Conservation (phyloP, 2,888 invertebrate genomes). For the Liopterus haemorrhoidalis region DNA sequence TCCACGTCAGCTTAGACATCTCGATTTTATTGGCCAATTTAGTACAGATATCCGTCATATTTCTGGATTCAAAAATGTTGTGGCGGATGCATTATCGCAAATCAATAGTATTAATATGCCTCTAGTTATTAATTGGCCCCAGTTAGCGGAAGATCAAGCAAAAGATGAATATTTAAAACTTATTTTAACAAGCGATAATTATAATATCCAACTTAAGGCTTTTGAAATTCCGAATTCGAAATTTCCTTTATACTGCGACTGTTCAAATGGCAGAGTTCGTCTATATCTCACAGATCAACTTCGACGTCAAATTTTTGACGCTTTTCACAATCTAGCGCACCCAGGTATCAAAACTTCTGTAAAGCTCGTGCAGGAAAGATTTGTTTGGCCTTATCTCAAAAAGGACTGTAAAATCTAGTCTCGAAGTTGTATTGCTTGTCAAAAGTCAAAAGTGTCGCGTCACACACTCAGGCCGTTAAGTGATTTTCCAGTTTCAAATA, state of each 20-base stretch:
- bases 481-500: slow-evolving; percentile 25
- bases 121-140: no score
- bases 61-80: slow-evolving; percentile 36
- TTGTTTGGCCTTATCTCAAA: slow-evolving; percentile 31
- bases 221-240: no score
- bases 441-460: slow-evolving; percentile 27
- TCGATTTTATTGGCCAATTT: slow-evolving; percentile 40
- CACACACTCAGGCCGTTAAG: slow-evolving; percentile 23
- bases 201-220: no score
- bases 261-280: no score
- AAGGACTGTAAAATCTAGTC: slow-evolving; percentile 27
- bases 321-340: slow-evolving; percentile 26
- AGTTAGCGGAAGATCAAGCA: slow-evolving; percentile 27
- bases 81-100: slow-evolving; percentile 38
- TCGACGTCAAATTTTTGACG: no score
- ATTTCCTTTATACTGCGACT: no score
- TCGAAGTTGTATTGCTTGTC: slow-evolving; percentile 27
- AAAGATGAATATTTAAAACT: slow-evolving; percentile 36
- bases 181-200: no score
- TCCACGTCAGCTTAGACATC: slow-evolving; percentile 38
- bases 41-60: slow-evolving; percentile 39
- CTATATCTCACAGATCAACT: no score
- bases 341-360: slow-evolving; percentile 25
- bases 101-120: slow-evolving; percentile 22
- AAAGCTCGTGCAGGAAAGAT: slow-evolving; percentile 27